Evolutionary conservation across 2,113 vertebrate genomes (phyloP), one percentile per base, ranked within the genome.

Genomic region (Uria aalge): DNA sequence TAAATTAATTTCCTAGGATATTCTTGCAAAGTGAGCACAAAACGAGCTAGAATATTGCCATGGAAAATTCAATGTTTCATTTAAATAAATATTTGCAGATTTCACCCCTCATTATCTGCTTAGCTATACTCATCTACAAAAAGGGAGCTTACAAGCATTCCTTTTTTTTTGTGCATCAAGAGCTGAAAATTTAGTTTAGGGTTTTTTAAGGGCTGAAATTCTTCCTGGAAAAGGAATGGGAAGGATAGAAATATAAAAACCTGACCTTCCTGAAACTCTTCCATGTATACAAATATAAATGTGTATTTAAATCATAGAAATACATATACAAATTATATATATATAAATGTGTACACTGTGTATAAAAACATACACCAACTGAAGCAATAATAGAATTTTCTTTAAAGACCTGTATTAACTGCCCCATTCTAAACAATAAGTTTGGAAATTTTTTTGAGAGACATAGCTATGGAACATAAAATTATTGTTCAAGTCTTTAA

Each of bases 51-150:
- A 85, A 73, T 76, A 94, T 47, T 41, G 19, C 88, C 67, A 83
- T 19, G 19, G 21, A 92, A 86, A 97, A 96, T 64, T 71, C 45
- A 87, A 17, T 81, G 60, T 57, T 94, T 94, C 83, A 91, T 91
- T 95, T 89, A 81, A 95, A 88, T 89, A 73, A 96, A 91, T 92
- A 88, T 91, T 91, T 94, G 26, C 23, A 86, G 50, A 83, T 88
- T 84, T 91, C n/a, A 78, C 4, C 23, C 38, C 24, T 64, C 79
- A 71, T 94, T 93, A 86, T 86, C 68, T 91, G 60, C 60, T 84
- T 78, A 91, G 73, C 34, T 92, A 34, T 67, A 84, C 47, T 78
- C 11, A 73, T 66, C 45, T 85, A 47, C 38, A 86, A 77, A 89
- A 64, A 45, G 4, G 23, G 30, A 93, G 34, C 19, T 66, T 84